Percentiles rank a stretch among this genome's conserved stretches.
These are phyloP conservation scores for Drosophila santomea DNA, from an alignment of 1,140 invertebrate species.

Conservation along the genomic window DNA sequence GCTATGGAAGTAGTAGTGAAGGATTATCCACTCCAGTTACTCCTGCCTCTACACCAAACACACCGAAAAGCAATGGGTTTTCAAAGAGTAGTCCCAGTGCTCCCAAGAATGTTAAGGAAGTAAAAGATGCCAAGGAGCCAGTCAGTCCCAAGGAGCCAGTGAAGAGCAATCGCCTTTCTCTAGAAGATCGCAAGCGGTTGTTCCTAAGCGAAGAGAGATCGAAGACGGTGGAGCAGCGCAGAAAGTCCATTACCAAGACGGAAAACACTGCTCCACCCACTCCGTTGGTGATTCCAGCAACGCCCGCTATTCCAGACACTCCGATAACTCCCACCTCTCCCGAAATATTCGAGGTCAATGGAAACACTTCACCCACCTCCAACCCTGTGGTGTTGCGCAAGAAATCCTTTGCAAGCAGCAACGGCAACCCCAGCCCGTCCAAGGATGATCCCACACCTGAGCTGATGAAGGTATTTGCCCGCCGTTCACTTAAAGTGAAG, in stretches of 20 bases:
- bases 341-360: conserved; percentile 36
- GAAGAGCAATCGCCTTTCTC: conserved; percentile 58
- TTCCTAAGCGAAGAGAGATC: conserved; percentile 70
- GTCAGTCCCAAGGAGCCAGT: conserved; percentile 11
- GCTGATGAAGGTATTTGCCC: conserved; percentile 91
- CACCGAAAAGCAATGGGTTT: conserved; percentile 34
- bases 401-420: conserved; percentile 85
- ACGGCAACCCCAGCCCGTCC: conserved; percentile 31
- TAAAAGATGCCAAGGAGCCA: not conserved
- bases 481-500: conserved; percentile 90
- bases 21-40: conserved; percentile 23
- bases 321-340: conserved; percentile 16
- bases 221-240: conserved; percentile 67
- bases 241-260: conserved; percentile 61
- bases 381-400: conserved; percentile 85
- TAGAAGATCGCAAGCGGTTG: conserved; percentile 75
- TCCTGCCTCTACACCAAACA: conserved; percentile 28
- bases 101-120: conserved; percentile 2
- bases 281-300: conserved; percentile 16
- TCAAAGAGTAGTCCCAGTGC: not conserved
- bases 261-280: conserved; percentile 23
- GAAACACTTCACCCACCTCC: conserved; percentile 29
- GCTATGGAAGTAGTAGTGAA: conserved; percentile 48
- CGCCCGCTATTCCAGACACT: conserved; percentile 20
- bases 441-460: conserved; percentile 90